phyloP scores from a whole-genome alignment of 2,113 vertebrate genomes.

The Albula goreensis region DNA sequence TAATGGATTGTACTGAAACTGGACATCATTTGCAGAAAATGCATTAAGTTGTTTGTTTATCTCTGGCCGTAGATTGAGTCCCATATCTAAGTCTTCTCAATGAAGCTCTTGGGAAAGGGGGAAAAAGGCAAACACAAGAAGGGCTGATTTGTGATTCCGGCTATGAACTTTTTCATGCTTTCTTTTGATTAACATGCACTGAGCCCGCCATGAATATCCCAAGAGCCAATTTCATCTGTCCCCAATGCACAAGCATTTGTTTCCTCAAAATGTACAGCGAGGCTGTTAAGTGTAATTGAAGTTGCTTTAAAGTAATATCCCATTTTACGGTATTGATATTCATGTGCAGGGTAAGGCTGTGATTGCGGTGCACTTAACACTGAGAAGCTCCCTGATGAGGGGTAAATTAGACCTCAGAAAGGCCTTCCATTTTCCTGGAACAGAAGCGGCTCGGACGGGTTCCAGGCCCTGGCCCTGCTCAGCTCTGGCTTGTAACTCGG shows the following conservation, averaged over 20 bases:
- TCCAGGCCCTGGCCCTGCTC: not conserved
- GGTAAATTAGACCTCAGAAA: not conserved
- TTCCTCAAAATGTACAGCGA: conserved; percentile 1
- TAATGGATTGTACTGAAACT: not conserved
- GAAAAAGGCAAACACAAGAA: not conserved
- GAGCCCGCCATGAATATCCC: not conserved
- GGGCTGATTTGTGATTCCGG: not conserved
- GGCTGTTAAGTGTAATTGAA: not conserved
- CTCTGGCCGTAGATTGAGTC: not conserved
- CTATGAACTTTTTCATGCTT: not conserved
- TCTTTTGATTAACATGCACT: not conserved
- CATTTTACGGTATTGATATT: not conserved
- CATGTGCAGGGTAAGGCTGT: not conserved
- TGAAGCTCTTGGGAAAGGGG: not conserved
- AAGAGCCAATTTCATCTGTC: not conserved
- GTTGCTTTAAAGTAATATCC: not conserved
- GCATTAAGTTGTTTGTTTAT: not conserved
- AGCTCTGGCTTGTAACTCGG: not conserved
- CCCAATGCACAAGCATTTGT: not conserved
- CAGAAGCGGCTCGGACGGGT: not conserved
- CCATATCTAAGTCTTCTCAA: not conserved
- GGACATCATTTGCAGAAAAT: not conserved
- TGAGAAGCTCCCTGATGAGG: not conserved
- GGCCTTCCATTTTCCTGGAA: conserved; percentile 7
- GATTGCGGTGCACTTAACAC: not conserved